These are phyloP conservation scores for Apodemia zela DNA, from an alignment of 2,888 invertebrate genomes.

Conservation along the genomic window DNA sequence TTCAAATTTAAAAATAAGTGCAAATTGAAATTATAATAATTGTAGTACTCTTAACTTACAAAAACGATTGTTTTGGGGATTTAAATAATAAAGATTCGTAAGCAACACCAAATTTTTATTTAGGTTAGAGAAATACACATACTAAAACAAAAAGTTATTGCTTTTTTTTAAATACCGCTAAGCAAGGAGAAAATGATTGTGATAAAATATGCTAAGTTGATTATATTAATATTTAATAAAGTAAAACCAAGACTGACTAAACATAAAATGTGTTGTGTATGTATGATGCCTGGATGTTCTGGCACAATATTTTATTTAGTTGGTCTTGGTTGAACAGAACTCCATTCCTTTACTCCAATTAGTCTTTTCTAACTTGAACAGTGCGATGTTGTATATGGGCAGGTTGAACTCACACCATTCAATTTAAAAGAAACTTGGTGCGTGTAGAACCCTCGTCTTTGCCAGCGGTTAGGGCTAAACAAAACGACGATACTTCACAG, in stretches of 20 bases:
- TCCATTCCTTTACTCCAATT: slow-evolving; percentile 76
- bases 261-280: slow-evolving; percentile 63
- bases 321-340: slow-evolving; percentile 81
- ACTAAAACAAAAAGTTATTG: slow-evolving; percentile 39
- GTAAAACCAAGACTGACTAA: slow-evolving; percentile 81
- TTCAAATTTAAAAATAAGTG: slow-evolving; percentile 37
- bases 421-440: slow-evolving; percentile 78
- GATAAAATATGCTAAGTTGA: slow-evolving; percentile 36
- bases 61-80: slow-evolving; percentile 11
- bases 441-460: slow-evolving; percentile 67
- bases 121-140: slow-evolving; percentile 61
- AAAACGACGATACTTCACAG: slow-evolving; percentile 70
- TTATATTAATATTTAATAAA: slow-evolving; percentile 39
- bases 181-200: slow-evolving; percentile 44
- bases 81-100: slow-evolving; percentile 38
- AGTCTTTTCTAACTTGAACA: slow-evolving; percentile 80
- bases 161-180: slow-evolving; percentile 38
- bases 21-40: slow-evolving; percentile 38
- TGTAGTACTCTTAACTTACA: background rate
- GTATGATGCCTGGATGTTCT: slow-evolving; percentile 46
- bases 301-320: slow-evolving; percentile 71
- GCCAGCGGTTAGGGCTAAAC: slow-evolving; percentile 41
- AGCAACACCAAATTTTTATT: slow-evolving; percentile 73
- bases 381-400: slow-evolving; percentile 63
- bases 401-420: slow-evolving; percentile 76